These are phyloP conservation scores for Ceyx cyanopectus DNA, from an alignment of 2,113 vertebrate genomes.

Conservation along the genomic window DNA sequence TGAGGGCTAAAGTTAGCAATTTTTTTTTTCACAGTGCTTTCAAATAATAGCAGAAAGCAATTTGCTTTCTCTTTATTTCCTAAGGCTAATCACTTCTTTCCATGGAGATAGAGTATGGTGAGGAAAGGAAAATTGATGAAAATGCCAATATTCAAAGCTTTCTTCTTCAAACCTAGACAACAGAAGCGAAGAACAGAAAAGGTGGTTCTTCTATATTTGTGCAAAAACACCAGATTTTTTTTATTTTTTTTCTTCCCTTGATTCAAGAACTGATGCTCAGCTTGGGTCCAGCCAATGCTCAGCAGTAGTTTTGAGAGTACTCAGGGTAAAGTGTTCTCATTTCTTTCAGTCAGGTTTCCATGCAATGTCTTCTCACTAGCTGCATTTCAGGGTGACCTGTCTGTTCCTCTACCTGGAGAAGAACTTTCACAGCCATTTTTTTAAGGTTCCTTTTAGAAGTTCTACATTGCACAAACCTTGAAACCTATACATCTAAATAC, in stretches of 20 bases:
- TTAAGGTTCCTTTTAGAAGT: background rate
- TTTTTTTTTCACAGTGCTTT: background rate
- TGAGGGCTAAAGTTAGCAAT: background rate
- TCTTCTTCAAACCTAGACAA: background rate
- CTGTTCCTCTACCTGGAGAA: background rate
- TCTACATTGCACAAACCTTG: background rate
- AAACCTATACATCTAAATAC: background rate
- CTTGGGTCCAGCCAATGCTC: background rate
- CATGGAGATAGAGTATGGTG: background rate
- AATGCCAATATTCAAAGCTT: background rate
- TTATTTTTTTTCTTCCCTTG: background rate
- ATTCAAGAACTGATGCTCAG: background rate
- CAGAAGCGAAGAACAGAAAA: background rate
- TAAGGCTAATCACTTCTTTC: background rate
- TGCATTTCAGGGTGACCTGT: background rate
- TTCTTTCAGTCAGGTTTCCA: background rate
- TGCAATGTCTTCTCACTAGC: background rate
- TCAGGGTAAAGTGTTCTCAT: background rate
- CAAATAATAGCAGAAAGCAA: slow-evolving; percentile 4
- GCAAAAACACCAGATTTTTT: background rate
- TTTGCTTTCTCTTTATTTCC: background rate
- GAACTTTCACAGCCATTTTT: background rate
- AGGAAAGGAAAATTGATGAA: slow-evolving; percentile 3
- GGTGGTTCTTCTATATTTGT: background rate
- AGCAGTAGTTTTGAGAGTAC: background rate